These are phyloP conservation scores for Globodera rostochiensis DNA, from an alignment of 1,140 invertebrate genomes.

Conservation along the genomic window DNA sequence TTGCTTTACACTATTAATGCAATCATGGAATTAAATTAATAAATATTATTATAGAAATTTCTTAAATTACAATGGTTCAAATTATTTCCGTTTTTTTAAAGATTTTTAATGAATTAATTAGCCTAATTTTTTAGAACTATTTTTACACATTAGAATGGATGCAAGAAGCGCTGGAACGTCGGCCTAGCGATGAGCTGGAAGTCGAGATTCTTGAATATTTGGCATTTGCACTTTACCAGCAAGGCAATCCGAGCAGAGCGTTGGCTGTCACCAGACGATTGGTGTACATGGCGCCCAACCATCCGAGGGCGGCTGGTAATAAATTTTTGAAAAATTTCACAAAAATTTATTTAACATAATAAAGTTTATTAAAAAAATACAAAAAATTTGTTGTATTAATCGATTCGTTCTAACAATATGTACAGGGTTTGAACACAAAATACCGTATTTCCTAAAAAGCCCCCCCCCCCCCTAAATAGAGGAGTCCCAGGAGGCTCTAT, in stretches of 20 bases:
- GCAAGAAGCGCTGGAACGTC: conserved; percentile 61
- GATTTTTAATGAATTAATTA: no score
- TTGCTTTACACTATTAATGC: no score
- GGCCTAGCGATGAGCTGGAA: conserved; percentile 66
- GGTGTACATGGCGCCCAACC: conserved; percentile 47
- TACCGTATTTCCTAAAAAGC: no score
- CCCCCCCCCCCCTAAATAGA: no score
- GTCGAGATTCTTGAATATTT: conserved; percentile 91
- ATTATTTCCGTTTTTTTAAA: no score
- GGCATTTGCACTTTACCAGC: conserved; percentile 86
- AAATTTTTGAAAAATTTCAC: neutral
- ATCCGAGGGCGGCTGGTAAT: conserved; percentile 48
- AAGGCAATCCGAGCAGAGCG: conserved; percentile 83
- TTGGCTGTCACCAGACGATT: conserved; percentile 86
- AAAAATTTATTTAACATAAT: conserved; percentile 9
- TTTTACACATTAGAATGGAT: conserved; percentile 91
- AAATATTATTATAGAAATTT: conserved; percentile 1
- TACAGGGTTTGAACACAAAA: no score
- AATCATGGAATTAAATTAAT: neutral
- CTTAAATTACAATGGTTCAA: neutral
- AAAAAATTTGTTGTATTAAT: no score
- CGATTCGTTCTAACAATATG: no score
- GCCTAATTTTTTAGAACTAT: conserved; percentile 73
- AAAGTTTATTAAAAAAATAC: conserved; percentile 20
- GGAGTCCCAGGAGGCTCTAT: no score